phyloP scores from a whole-genome alignment of 1,140 invertebrate genomes.

The Megalopta genalis region DNA sequence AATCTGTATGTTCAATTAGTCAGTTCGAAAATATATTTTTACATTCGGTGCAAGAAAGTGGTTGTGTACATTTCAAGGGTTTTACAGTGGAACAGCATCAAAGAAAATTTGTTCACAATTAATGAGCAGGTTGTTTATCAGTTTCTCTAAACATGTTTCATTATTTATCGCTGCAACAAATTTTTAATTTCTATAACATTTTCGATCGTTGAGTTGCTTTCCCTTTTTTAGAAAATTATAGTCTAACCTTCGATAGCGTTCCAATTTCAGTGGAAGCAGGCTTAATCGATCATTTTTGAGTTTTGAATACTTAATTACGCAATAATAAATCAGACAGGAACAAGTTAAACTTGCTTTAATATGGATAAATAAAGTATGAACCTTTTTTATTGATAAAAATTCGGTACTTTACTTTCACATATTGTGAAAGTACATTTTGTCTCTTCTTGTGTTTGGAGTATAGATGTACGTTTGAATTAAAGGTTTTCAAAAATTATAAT shows the following conservation, averaged over 20 bases:
- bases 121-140: conserved; percentile 38
- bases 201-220: background rate
- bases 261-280: background rate
- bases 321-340: background rate
- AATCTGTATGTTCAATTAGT: background rate
- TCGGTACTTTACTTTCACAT: conserved; percentile 4
- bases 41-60: conserved; percentile 21
- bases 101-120: conserved; percentile 22
- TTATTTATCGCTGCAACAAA: background rate
- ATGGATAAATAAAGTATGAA: background rate
- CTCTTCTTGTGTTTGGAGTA: background rate
- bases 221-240: background rate
- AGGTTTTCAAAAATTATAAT: background rate
- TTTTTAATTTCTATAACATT: background rate
- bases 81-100: conserved; percentile 33
- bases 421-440: conserved; percentile 31
- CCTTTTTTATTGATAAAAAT: background rate
- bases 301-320: conserved; percentile 5
- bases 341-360: background rate
- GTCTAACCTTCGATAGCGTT: conserved; percentile 15
- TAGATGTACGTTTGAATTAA: background rate
- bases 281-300: background rate
- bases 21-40: background rate
- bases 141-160: conserved; percentile 4
- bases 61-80: conserved; percentile 29